Conservation (phyloP, 2,888 invertebrate species). For the Pristionchus entomophagus region DNA sequence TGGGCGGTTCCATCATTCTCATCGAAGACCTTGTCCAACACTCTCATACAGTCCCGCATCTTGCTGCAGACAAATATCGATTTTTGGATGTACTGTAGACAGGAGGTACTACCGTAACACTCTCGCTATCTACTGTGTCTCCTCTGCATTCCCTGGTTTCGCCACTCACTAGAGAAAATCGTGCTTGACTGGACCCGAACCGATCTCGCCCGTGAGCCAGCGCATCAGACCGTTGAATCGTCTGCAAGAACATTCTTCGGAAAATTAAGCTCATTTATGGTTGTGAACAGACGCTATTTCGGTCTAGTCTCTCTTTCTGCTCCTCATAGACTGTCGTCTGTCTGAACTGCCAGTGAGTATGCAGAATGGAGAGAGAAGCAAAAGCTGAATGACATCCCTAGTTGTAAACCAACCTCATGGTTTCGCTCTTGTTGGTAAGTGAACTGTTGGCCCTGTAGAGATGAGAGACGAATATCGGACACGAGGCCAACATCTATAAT, state of each 20-base stretch:
- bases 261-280: too few species aligned
- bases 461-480: neutral
- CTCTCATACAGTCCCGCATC: neutral
- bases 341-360: too few species aligned
- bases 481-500: neutral
- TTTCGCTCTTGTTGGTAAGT: neutral
- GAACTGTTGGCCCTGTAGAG: neutral
- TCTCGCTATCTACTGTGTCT: too few species aligned
- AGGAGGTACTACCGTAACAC: too few species aligned
- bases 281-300: too few species aligned
- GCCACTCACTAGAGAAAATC: neutral
- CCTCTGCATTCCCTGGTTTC: too few species aligned
- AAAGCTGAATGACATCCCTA: too few species aligned
- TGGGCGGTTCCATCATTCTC: neutral
- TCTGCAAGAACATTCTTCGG: neutral
- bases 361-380: too few species aligned
- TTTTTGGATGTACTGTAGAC: too few species aligned
- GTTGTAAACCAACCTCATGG: neutral
- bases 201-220: neutral
- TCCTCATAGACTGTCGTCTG: too few species aligned
- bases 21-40: neutral
- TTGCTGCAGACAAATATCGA: slow-evolving; percentile 1
- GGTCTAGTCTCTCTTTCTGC: too few species aligned
- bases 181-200: neutral
- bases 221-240: neutral